Evolutionary conservation across 2,888 invertebrate species (phyloP), one percentile per base, ranked within the genome.

Genomic region (Lepidonotus clava): DNA sequence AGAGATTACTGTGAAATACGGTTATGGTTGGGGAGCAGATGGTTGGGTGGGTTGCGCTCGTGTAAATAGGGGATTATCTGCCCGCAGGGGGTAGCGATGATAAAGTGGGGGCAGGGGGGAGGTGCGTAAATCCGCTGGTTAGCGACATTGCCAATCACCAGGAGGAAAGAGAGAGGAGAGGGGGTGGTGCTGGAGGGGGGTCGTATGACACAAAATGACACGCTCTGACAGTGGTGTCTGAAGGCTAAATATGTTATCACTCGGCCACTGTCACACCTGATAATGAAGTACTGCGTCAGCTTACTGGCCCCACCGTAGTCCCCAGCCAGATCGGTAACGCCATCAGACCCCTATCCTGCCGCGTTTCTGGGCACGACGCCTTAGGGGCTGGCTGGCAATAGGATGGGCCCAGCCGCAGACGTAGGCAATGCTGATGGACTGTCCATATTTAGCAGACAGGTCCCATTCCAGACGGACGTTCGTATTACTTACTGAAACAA

Each of bases 241-340:
- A 61, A 32, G 61, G 61, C 61, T 61, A 61, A 61, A 61, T 61
- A 61, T n/a, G 61, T 24, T 61, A 61, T 61, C 61, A 61, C 61
- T 61, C 61, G 28, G 11, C 28, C 28, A n/a, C 61, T 61, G 61
- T 24, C 61, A 61, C 28, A 61, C 61, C 61, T 61, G 61, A 61
- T 61, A 61, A 61, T 61, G 61, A 32, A 14, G 28, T 24, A 32
- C 11, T 61, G 61, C 2, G 61, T 61, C 61, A 32, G 61, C 28
- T 61, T 61, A 8, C 61, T 46, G n/a, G n/a, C 61, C 61, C 28
- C 11, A 18, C 11, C 24, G n/a, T 24, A 61, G 61, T n/a, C n/a
- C 24, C 28, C 61, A 8, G 1, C 24, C 4, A 18, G 18, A 11
- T 6, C 46, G 46, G 6, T n/a, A 24, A 11, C 24, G 61, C 61